These are phyloP conservation scores for Percopsis transmontana DNA, from an alignment of 2,113 vertebrate species.

Conservation along the genomic window DNA sequence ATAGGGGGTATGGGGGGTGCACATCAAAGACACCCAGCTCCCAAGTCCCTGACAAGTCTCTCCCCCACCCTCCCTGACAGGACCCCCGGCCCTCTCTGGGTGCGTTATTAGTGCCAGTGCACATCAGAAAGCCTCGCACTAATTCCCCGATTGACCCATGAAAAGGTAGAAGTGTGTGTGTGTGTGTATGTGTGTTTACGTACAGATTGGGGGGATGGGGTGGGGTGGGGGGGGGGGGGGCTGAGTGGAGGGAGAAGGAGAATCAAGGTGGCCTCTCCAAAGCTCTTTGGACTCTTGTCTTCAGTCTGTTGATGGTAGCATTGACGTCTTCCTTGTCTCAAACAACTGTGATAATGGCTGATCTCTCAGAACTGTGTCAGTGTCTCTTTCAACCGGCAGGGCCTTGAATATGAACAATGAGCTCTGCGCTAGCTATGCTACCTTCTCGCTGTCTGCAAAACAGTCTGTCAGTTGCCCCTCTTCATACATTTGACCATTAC, in stretches of 20 bases:
- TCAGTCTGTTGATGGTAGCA: neutral
- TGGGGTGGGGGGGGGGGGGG: conserved; percentile 8
- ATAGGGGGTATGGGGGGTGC: conserved; percentile 7
- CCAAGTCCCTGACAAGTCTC: too few species aligned
- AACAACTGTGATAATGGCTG: neutral
- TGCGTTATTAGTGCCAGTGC: conserved; percentile 32
- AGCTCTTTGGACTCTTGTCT: neutral
- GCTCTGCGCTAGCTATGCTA: too few species aligned
- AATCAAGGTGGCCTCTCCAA: conserved; percentile 44
- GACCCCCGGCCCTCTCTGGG: conserved; percentile 12
- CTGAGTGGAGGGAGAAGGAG: conserved; percentile 5
- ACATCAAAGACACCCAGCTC: conserved; percentile 47
- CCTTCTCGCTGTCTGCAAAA: conserved; percentile 14
- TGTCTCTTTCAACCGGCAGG: conserved; percentile 1
- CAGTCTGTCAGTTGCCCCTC: conserved; percentile 6
- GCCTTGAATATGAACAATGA: neutral
- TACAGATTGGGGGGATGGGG: neutral
- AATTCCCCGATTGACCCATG: conserved; percentile 45
- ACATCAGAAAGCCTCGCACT: conserved; percentile 41
- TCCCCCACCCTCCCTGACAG: conserved; percentile 4
- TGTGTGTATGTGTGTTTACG: conserved; percentile 1
- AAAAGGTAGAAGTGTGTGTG: neutral
- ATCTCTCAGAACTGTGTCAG: conserved; percentile 25
- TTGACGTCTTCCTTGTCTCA: neutral
- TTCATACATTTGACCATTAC: too few species aligned